Evolutionary conservation across 37 sponge, comb jelly and placozoan species (phyloP), one percentile per base, ranked within the genome.

Genomic region (Spongilla lacustris): DNA sequence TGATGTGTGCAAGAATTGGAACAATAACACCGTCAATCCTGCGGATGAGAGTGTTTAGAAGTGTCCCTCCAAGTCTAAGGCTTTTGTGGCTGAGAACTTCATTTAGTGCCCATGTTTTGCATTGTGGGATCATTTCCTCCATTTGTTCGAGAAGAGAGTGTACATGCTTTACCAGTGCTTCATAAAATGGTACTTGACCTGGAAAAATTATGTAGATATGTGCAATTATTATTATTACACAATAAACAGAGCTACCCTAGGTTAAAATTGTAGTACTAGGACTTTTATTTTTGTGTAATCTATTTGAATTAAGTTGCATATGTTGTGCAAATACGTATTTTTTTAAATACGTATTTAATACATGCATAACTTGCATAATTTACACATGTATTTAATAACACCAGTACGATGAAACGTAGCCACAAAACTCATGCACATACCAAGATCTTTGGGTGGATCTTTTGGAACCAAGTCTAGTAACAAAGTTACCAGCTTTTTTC

Each of bases 381-480:
- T 41, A 41, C 41, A 41, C 41, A 41, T 41, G 41, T 41, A 41
- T 41, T 41, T 41, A 41, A 41, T 41, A 41, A 41, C 6, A 41
- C 41, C 41, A 41, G 41, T 41, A 81, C 2, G 17, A 81, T 23
- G 2, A 36, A n/a, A 12, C 6, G 29, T 70, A 30, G 71, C 36
- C 76, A 36, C n/a, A 27, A 14, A 73, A 34, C 21, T 34, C 74
- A 73, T 25, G 5, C 28, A 35, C 34, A 27, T 78, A 88, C 89
- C 85, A 34, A 71, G 74, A 35, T 26, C 66, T 48, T 33, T 5
- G 30, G 36, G 21, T 8, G 78, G 71, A 30, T 82, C 21, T 28
- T 33, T 24, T 4, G 91, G 91, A 78, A 91, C 75, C 34, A 91
- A 38, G 32, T 76, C 22, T 2, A 86, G 58, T 4, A 91, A 76